These are phyloP conservation scores for Mnemiopsis leidyi DNA, from an alignment of 37 sponge, comb jelly and placozoan species.

Conservation along the genomic window DNA sequence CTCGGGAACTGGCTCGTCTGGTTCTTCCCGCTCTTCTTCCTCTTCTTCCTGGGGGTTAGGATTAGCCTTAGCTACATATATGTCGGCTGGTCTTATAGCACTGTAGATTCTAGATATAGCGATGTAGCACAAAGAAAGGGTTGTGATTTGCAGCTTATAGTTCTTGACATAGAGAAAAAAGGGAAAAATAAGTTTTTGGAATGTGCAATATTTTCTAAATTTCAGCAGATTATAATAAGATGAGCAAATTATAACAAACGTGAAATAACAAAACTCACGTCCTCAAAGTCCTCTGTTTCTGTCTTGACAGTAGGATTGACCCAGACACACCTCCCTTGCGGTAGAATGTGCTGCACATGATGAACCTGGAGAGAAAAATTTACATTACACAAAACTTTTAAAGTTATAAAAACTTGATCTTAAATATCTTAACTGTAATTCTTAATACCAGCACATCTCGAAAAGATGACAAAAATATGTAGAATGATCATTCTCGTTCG, in stretches of 20 bases:
- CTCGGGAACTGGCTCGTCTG: constrained; percentile 93
- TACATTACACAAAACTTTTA: too few species aligned
- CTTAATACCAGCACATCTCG: too few species aligned
- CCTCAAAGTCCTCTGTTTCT: constrained; percentile 93
- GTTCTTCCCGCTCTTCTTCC: constrained; percentile 87
- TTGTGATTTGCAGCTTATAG: too few species aligned
- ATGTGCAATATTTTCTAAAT: background rate
- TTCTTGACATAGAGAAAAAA: background rate
- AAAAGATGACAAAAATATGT: too few species aligned
- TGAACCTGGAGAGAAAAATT: constrained; percentile 63
- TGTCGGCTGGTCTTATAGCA: too few species aligned
- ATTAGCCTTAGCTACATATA: too few species aligned
- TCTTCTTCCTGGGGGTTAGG: constrained; percentile 83
- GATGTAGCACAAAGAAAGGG: too few species aligned
- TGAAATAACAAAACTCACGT: constrained; percentile 66
- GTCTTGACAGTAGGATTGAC: constrained; percentile 95
- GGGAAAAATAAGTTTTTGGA: too few species aligned
- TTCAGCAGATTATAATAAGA: background rate
- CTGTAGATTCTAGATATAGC: too few species aligned
- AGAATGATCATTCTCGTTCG: too few species aligned
- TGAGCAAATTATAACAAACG: background rate
- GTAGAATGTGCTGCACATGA: constrained; percentile 87
- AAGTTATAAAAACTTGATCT: too few species aligned
- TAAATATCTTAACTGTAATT: too few species aligned
- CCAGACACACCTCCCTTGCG: constrained; percentile 97